Evolutionary conservation across 2,888 invertebrate genomes (phyloP).

Genomic region (Drosophila limbata): DNA sequence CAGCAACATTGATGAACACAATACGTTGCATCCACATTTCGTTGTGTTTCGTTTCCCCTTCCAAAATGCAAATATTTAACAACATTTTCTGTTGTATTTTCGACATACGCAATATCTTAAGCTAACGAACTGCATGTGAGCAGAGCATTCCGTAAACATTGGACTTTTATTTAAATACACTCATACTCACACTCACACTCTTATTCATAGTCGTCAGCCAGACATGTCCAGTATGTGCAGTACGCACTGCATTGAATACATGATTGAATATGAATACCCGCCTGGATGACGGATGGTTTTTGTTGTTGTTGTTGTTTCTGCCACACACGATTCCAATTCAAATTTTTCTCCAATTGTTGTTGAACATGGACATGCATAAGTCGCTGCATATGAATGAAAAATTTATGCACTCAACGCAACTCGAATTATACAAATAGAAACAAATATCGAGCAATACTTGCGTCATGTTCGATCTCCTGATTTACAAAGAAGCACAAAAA

Average conservation of each 20-base stretch:
- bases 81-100: constrained; percentile 39
- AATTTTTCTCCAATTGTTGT: constrained; percentile 53
- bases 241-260: constrained; percentile 70
- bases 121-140: constrained; percentile 54
- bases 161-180: constrained; percentile 72
- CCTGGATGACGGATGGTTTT: constrained; percentile 68
- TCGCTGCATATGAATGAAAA: constrained; percentile 55
- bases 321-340: constrained; percentile 69
- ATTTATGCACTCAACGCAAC: constrained; percentile 23
- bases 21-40: constrained; percentile 35
- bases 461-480: background rate
- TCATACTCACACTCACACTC: constrained; percentile 8
- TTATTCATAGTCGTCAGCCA: constrained; percentile 19
- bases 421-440: constrained; percentile 3
- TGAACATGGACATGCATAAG: constrained; percentile 70
- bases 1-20: constrained; percentile 62
- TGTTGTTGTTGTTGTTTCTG: constrained; percentile 32
- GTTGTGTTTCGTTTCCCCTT: background rate
- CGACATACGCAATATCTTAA: constrained; percentile 60
- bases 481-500: background rate
- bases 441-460: background rate
- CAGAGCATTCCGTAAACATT: constrained; percentile 65
- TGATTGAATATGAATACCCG: constrained; percentile 74
- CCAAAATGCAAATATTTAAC: constrained; percentile 72
- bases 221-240: constrained; percentile 37